Conservation (phyloP, 2,888 invertebrate species). For the Eristalis pertinax region DNA sequence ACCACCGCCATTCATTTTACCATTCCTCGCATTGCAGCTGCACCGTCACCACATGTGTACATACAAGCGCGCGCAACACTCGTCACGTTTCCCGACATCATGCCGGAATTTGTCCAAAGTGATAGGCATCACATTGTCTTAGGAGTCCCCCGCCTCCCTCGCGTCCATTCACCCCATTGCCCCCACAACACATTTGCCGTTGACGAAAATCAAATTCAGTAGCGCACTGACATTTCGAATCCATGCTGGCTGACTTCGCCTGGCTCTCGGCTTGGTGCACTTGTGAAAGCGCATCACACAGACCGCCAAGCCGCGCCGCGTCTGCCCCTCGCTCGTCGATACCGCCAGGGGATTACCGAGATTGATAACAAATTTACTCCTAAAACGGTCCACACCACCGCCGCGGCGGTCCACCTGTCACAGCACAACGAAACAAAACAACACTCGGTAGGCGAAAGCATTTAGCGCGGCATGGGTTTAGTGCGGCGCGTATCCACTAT, state of each 20-base stretch:
- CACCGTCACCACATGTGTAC: slow-evolving; percentile 56
- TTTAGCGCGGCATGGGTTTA: slow-evolving; percentile 51
- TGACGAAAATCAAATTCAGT: slow-evolving; percentile 69
- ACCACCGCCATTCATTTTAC: slow-evolving; percentile 55
- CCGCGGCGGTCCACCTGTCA: slow-evolving; percentile 63
- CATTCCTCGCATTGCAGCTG: slow-evolving; percentile 57
- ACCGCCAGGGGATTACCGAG: slow-evolving; percentile 53
- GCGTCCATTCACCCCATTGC: slow-evolving; percentile 40
- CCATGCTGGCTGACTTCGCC: neutral
- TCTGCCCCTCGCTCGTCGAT: slow-evolving; percentile 1
- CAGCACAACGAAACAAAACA: neutral
- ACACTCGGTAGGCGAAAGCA: slow-evolving; percentile 28
- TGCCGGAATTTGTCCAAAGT: slow-evolving; percentile 73
- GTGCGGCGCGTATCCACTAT: slow-evolving; percentile 57
- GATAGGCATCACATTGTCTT: slow-evolving; percentile 72
- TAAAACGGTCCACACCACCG: slow-evolving; percentile 39
- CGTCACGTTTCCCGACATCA: slow-evolving; percentile 72
- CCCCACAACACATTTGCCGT: slow-evolving; percentile 21
- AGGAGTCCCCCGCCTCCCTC: slow-evolving; percentile 18
- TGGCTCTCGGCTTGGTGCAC: slow-evolving; percentile 10
- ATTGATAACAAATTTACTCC: slow-evolving; percentile 59
- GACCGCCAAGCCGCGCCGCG: neutral
- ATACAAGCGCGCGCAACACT: slow-evolving; percentile 62
- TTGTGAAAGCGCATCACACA: slow-evolving; percentile 24
- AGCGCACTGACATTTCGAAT: slow-evolving; percentile 67